These are phyloP conservation scores for Heliconius eleuchia DNA, from an alignment of 1,140 invertebrate genomes.

Conservation along the genomic window DNA sequence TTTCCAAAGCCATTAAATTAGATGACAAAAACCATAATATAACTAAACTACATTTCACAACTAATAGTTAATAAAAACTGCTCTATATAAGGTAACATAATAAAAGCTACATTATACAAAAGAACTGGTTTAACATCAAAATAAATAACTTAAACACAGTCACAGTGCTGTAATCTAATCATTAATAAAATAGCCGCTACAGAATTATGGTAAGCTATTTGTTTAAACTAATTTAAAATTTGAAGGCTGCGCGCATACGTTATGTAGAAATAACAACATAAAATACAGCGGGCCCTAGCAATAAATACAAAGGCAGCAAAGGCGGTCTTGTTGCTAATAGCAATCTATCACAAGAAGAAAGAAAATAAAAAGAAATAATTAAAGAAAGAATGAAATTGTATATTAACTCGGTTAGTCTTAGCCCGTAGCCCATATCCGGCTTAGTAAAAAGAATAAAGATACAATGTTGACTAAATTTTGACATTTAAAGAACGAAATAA, in stretches of 20 bases:
- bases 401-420: no score
- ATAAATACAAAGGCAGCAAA: no score
- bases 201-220: conserved; percentile 35
- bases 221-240: conserved; percentile 35
- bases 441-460: no score
- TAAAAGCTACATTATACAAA: background rate
- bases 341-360: no score
- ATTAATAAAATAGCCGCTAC: conserved; percentile 27
- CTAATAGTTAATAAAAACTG: background rate
- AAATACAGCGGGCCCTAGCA: no score
- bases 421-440: no score
- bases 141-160: conserved; percentile 38
- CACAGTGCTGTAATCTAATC: conserved; percentile 27
- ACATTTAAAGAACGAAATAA: no score
- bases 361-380: no score
- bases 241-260: conserved; percentile 14
- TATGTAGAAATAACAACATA: no score
- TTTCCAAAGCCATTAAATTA: background rate
- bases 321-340: no score
- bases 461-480: no score
- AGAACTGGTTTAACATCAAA: conserved; percentile 14
- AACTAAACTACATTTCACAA: background rate
- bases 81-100: background rate
- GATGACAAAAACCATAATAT: background rate
- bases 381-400: no score